Percentiles rank a stretch among this genome's conserved stretches.
Conservation (phyloP, 1,140 invertebrate species). For the Temnothorax curvispinosus region DNA sequence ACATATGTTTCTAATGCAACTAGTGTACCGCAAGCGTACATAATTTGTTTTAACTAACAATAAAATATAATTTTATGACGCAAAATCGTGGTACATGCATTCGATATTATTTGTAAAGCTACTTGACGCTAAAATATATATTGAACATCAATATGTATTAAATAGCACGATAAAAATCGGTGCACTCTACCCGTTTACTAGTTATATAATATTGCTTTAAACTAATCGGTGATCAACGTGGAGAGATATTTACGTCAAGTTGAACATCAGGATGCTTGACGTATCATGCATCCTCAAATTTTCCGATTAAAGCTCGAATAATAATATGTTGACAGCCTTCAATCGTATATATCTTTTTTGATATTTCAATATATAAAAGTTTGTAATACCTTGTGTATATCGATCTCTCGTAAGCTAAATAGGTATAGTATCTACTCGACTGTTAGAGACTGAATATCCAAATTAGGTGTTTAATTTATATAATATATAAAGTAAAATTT, state of each 20-base stretch:
- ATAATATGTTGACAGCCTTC: constrained; percentile 12
- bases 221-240: constrained; percentile 17
- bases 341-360: not conserved
- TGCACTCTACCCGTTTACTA: not conserved
- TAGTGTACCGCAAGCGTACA: constrained; percentile 33
- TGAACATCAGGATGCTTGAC: not conserved
- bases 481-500: not conserved
- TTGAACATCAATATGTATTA: constrained; percentile 37
- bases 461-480: not conserved
- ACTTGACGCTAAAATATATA: constrained; percentile 33
- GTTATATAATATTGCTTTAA: not conserved
- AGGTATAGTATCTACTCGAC: not conserved
- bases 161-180: constrained; percentile 5
- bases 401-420: not conserved
- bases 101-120: not conserved
- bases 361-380: not conserved
- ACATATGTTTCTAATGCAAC: constrained; percentile 36
- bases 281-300: not conserved
- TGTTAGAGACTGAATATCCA: not conserved
- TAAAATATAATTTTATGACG: constrained; percentile 31
- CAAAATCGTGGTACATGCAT: not conserved
- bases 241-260: constrained; percentile 15
- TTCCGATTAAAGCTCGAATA: constrained; percentile 10
- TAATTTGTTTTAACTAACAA: constrained; percentile 55
- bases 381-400: not conserved